Evolutionary conservation across 2,113 vertebrate species (phyloP).

Genomic region (Meles meles): DNA sequence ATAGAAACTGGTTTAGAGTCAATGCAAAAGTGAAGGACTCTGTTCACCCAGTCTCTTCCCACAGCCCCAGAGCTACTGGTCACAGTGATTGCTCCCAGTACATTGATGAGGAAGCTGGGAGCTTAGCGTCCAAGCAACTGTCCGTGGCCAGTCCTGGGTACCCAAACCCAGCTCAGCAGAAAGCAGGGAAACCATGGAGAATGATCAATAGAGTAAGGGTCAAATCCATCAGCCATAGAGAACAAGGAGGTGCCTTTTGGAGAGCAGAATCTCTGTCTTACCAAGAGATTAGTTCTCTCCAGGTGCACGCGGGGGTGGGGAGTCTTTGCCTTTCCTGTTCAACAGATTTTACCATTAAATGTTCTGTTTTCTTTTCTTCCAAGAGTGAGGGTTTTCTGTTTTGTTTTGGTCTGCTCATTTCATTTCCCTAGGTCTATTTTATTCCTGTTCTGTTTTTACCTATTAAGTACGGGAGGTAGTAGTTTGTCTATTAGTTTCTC

Average conservation of each 20-base stretch:
- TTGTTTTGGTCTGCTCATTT: neutral
- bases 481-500: neutral
- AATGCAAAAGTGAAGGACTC: neutral
- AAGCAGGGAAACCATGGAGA: neutral
- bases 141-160: neutral
- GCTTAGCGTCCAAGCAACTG: neutral
- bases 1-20: neutral
- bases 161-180: neutral
- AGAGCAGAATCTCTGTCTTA: neutral
- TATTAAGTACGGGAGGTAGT: neutral
- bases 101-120: neutral
- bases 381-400: neutral
- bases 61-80: neutral
- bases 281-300: neutral
- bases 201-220: neutral
- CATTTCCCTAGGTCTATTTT: neutral
- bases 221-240: neutral
- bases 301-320: neutral
- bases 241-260: neutral
- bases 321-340: neutral
- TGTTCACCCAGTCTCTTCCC: neutral
- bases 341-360: neutral
- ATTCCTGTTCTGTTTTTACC: neutral
- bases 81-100: neutral
- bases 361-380: neutral